phyloP scores from a whole-genome alignment of 2,797 vertebrate species.

The Pagetopsis macropterus region DNA sequence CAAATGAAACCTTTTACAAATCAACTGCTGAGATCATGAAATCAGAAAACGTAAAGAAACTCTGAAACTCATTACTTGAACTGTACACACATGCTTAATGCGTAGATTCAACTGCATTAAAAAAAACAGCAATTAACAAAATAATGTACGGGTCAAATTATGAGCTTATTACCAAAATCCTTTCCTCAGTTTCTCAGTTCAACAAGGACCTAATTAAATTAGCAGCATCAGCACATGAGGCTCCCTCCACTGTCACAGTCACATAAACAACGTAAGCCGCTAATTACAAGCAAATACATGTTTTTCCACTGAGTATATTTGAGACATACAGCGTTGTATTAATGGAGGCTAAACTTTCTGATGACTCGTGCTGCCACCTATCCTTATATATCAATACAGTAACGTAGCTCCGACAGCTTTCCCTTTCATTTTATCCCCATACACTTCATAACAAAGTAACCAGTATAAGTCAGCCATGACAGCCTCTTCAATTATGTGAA shows the following conservation, averaged over 20 bases:
- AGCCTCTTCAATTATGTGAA: conserved; percentile 75
- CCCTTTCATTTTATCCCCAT: conserved; percentile 57
- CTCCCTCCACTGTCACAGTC: conserved; percentile 33
- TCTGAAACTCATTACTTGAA: conserved; percentile 2
- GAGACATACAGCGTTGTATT: conserved; percentile 34
- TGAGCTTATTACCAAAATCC: conserved; percentile 46
- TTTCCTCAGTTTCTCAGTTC: conserved; percentile 28
- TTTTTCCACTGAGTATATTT: conserved; percentile 36
- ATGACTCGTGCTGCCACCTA: conserved; percentile 47
- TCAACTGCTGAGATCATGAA: background rate
- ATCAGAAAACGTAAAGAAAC: background rate
- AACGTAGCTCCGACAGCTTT: conserved; percentile 46
- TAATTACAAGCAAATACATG: conserved; percentile 62
- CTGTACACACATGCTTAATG: conserved; percentile 3
- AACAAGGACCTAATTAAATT: conserved; percentile 65
- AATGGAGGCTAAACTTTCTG: conserved; percentile 43
- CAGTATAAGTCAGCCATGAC: conserved; percentile 74
- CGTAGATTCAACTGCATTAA: background rate
- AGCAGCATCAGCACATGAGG: conserved; percentile 50
- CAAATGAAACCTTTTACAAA: background rate
- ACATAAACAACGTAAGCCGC: conserved; percentile 60
- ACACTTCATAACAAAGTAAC: conserved; percentile 68
- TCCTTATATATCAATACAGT: conserved; percentile 63
- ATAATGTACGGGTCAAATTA: conserved; percentile 31
- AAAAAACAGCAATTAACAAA: conserved; percentile 23